Percentiles rank a stretch among this genome's conserved stretches.
Conservation (phyloP, 1,140 invertebrate genomes). For the Monochamus saltuarius region DNA sequence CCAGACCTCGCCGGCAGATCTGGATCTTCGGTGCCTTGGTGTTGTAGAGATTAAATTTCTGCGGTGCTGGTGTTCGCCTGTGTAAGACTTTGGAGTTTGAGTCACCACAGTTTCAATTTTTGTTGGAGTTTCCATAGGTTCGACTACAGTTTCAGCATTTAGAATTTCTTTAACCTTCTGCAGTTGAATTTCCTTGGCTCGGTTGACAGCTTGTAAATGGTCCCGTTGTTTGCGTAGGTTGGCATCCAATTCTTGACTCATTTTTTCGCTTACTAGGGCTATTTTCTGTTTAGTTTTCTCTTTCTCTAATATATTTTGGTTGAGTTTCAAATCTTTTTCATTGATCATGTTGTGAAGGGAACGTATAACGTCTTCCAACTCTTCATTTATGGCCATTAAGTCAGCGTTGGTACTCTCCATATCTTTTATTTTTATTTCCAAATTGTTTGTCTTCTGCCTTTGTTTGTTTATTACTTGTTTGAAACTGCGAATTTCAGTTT, state of each 20-base stretch:
- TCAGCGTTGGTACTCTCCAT: constrained; percentile 58
- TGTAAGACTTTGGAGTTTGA: constrained; percentile 8
- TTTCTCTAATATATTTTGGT: constrained; percentile 71
- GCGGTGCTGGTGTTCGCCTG: background rate
- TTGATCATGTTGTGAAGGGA: constrained; percentile 54
- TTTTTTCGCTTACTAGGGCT: constrained; percentile 70
- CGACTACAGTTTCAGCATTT: constrained; percentile 46
- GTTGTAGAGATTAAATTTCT: background rate
- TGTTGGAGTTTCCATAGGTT: background rate
- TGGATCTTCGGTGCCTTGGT: constrained; percentile 16
- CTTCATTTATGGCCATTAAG: constrained; percentile 54
- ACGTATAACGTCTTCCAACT: constrained; percentile 44
- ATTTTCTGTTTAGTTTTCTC: constrained; percentile 74
- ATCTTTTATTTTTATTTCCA: constrained; percentile 59
- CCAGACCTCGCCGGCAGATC: constrained; percentile 62
- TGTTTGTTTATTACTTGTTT: constrained; percentile 49
- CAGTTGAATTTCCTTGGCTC: constrained; percentile 57
- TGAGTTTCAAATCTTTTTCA: constrained; percentile 69
- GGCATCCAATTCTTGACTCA: constrained; percentile 62
- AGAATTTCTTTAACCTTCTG: constrained; percentile 56
- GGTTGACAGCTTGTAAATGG: constrained; percentile 58
- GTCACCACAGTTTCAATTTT: constrained; percentile 1
- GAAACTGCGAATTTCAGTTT: constrained; percentile 39
- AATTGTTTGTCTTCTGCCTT: constrained; percentile 61
- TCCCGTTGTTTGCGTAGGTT: constrained; percentile 69